A percentile compares a stretch with the other conserved stretches of the same genome.
Conservation (phyloP, 2,797 vertebrate species). For the Podarcis siculus region DNA sequence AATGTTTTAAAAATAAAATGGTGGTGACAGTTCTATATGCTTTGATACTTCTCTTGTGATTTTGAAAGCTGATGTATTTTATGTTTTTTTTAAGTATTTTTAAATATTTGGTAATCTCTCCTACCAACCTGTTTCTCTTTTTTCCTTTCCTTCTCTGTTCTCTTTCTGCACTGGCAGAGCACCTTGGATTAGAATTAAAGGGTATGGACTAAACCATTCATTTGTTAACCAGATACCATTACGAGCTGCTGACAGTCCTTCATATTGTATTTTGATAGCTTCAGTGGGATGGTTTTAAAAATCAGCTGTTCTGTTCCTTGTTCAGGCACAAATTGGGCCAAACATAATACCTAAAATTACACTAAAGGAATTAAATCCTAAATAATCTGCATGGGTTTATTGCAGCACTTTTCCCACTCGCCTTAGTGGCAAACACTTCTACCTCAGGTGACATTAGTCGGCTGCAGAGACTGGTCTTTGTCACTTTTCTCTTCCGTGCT, state of each 20-base stretch:
- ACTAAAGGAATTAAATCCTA: neutral
- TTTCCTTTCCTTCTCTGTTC: constrained; percentile 78
- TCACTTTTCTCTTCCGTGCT: constrained; percentile 45
- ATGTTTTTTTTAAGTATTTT: constrained; percentile 49
- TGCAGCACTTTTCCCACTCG: constrained; percentile 71
- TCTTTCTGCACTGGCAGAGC: constrained; percentile 95
- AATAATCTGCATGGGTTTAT: constrained; percentile 57
- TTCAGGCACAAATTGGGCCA: constrained; percentile 55
- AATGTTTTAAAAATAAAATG: constrained; percentile 37
- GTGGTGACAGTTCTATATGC: constrained; percentile 45
- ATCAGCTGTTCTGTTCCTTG: constrained; percentile 73
- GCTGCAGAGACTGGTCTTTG: constrained; percentile 16
- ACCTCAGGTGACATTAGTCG: constrained; percentile 32
- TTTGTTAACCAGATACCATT: constrained; percentile 86
- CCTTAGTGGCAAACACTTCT: constrained; percentile 35
- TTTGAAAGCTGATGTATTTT: constrained; percentile 73
- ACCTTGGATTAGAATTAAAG: constrained; percentile 99
- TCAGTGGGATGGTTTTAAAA: constrained; percentile 80
- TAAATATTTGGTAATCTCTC: constrained; percentile 77
- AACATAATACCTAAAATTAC: constrained; percentile 19
- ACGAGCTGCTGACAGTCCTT: constrained; percentile 77
- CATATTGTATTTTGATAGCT: constrained; percentile 73
- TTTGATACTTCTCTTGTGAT: constrained; percentile 56
- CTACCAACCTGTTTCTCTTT: constrained; percentile 88
- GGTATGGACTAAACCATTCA: constrained; percentile 92